Conservation (phyloP, 2,797 vertebrate species). For the Pseudotriccus pelzelni region DNA sequence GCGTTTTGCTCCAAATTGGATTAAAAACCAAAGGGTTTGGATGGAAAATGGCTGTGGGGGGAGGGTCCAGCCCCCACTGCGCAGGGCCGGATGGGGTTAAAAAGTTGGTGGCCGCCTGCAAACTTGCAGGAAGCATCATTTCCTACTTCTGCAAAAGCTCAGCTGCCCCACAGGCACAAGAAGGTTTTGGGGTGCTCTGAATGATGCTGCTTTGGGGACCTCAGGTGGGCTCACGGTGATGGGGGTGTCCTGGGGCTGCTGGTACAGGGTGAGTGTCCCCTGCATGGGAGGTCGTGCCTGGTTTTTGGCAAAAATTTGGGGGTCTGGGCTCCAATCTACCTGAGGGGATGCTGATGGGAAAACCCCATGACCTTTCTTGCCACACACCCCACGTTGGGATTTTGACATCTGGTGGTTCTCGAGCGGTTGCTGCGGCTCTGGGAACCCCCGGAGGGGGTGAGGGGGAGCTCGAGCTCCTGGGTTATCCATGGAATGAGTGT, state of each 20-base stretch:
- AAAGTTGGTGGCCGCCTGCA: background rate
- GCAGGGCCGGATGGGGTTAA: conserved; percentile 59
- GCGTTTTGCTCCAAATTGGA: accelerated
- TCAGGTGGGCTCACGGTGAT: accelerated
- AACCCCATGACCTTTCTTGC: background rate
- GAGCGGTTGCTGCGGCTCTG: background rate
- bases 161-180: background rate
- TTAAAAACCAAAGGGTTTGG: background rate
- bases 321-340: background rate
- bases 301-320: background rate
- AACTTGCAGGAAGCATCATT: conserved; percentile 61
- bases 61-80: background rate
- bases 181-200: background rate
- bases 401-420: accelerated
- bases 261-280: background rate
- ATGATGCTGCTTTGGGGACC: background rate
- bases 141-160: conserved; percentile 55
- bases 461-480: background rate
- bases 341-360: accelerated
- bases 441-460: accelerated
- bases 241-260: background rate
- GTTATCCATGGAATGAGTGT: background rate
- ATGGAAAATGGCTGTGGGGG: accelerated
- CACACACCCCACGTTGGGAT: background rate
- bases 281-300: background rate